A percentile compares a stretch with the other conserved stretches of the same genome.
phyloP scores from a whole-genome alignment of 2,797 vertebrate species.

The Myotis planiceps region DNA sequence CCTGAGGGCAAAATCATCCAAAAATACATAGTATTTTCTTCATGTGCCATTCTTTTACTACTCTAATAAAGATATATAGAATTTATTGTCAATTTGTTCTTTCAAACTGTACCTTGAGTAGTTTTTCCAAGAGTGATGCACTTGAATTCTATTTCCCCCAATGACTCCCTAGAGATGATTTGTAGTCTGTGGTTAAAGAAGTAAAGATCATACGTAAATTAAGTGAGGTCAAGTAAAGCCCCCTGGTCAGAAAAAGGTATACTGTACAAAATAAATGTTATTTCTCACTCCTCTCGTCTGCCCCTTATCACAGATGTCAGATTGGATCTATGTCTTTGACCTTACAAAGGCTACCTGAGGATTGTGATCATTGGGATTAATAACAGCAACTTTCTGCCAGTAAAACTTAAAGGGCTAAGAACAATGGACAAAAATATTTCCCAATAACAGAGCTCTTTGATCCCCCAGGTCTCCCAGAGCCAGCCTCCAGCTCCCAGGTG shows the following conservation, averaged over 20 bases:
- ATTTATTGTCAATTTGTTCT: neutral
- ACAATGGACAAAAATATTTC: neutral
- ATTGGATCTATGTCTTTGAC: neutral
- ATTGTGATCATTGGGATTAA: neutral
- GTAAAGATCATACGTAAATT: neutral
- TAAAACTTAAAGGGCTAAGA: neutral
- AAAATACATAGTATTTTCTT: neutral
- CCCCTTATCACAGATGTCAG: neutral
- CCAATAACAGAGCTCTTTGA: neutral
- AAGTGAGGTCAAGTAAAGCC: neutral
- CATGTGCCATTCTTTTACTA: neutral
- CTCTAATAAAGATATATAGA: neutral
- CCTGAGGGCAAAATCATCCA: neutral
- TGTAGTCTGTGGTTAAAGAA: conserved; percentile 1
- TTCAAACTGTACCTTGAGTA: neutral
- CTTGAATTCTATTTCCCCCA: neutral
- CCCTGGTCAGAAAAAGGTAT: neutral
- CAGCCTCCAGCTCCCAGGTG: neutral
- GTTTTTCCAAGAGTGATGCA: neutral
- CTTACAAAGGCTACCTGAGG: neutral
- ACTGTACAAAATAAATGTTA: neutral
- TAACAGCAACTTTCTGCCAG: neutral
- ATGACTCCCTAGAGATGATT: neutral
- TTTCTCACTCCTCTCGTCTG: neutral
- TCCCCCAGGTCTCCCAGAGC: neutral